A percentile compares a stretch with the other conserved stretches of the same genome.
These are phyloP conservation scores for Metacarcinus magister DNA, from an alignment of 2,888 invertebrate species.

Conservation along the genomic window DNA sequence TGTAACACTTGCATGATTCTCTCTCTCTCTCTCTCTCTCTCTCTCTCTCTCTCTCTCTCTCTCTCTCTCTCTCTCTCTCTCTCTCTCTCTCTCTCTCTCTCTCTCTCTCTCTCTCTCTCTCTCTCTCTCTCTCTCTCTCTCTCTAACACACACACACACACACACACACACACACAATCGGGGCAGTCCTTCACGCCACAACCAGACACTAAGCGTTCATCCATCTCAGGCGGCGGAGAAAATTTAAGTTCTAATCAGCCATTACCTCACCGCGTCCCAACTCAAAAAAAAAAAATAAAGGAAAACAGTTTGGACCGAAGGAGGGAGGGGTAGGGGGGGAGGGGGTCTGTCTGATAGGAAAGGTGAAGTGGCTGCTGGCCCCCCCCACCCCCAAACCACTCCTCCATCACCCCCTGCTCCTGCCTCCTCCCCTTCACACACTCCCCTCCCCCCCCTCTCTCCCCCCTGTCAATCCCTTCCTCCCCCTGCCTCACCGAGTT, in stretches of 20 bases:
- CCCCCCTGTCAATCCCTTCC: neutral
- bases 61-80: conserved; percentile 66
- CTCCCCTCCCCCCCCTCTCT: neutral
- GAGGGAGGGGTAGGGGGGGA: neutral
- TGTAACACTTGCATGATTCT: neutral
- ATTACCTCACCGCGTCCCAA: neutral
- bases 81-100: conserved; percentile 67
- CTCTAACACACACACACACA: neutral
- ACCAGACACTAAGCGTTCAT: conserved; percentile 40
- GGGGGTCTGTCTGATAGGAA: neutral
- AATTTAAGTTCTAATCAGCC: conserved; percentile 45
- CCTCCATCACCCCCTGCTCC: neutral
- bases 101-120: neutral
- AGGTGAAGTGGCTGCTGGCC: no score
- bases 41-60: conserved; percentile 63
- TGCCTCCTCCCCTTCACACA: neutral
- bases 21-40: conserved; percentile 57
- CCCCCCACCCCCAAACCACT: neutral
- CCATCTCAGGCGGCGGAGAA: conserved; percentile 28
- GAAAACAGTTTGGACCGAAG: neutral
- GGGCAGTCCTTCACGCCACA: neutral
- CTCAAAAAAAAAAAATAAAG: neutral
- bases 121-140: no score
- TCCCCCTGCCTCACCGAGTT: neutral
- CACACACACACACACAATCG: conserved; percentile 19